A percentile compares a stretch with the other conserved stretches of the same genome.
These are phyloP conservation scores for Druceiella hillmani DNA, from an alignment of 2,888 invertebrate species.

Conservation along the genomic window DNA sequence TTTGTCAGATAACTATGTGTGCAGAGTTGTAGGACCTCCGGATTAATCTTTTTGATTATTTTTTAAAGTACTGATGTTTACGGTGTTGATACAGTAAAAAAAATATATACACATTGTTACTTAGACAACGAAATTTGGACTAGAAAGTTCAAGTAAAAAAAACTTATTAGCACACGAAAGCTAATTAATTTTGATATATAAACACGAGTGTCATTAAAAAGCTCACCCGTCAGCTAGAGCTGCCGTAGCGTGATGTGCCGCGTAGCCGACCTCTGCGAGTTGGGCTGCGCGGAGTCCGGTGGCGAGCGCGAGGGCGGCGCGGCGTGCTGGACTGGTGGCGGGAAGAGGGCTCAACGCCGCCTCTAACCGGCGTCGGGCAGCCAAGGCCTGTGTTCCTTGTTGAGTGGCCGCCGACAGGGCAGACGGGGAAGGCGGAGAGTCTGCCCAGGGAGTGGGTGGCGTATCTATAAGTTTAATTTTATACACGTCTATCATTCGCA, in stretches of 20 bases:
- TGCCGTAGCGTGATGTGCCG: slow-evolving; percentile 63
- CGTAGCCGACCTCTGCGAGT: slow-evolving; percentile 60
- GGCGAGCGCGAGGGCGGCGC: slow-evolving; percentile 66
- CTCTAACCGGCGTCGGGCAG: slow-evolving; percentile 52
- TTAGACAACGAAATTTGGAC: no score
- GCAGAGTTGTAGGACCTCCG: no score
- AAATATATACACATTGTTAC: no score
- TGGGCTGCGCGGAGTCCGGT: slow-evolving; percentile 56
- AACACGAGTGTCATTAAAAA: slow-evolving; percentile 1
- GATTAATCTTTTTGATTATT: no score
- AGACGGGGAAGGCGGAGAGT: slow-evolving; percentile 30
- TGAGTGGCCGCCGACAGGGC: slow-evolving; percentile 47
- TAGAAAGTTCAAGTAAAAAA: no score
- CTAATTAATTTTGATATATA: no score
- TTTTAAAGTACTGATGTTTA: no score
- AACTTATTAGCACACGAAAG: no score
- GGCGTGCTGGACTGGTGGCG: slow-evolving; percentile 56
- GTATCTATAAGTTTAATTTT: no score
- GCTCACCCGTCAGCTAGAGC: slow-evolving; percentile 49
- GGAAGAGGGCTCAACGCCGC: slow-evolving; percentile 37
- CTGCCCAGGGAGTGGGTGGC: slow-evolving; percentile 30
- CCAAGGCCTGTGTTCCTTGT: slow-evolving; percentile 54
- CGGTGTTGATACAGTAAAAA: no score
- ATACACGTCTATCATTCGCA: no score
- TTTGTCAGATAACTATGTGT: no score